phyloP scores from a whole-genome alignment of 2,113 vertebrate genomes.

The human region DNA sequence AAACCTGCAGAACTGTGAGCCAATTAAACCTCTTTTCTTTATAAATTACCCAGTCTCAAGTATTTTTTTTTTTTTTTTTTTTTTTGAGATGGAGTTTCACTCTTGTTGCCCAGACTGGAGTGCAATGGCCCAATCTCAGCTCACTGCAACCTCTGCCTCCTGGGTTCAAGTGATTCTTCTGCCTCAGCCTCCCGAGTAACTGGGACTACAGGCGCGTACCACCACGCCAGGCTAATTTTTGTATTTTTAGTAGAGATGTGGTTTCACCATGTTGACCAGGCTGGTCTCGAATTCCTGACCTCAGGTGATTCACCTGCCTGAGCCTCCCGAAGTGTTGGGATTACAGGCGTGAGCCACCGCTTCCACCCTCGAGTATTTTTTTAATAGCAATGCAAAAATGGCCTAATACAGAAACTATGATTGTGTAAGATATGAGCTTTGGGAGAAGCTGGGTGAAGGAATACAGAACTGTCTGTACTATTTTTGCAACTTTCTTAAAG shows the following conservation, averaged over 20 bases:
- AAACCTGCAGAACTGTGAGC: too few species aligned
- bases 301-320: too few species aligned
- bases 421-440: background rate
- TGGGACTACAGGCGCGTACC: background rate
- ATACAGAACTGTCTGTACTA: background rate
- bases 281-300: background rate
- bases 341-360: background rate
- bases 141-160: background rate
- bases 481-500: constrained; percentile 10
- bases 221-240: background rate
- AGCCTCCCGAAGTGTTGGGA: background rate
- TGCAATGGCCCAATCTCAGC: background rate
- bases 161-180: background rate
- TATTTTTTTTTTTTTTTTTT: background rate
- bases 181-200: background rate
- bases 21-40: too few species aligned
- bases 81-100: background rate
- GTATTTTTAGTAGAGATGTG: background rate
- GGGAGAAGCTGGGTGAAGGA: background rate
- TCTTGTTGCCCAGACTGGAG: background rate
- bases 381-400: background rate
- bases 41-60: too few species aligned
- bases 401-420: background rate
- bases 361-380: background rate
- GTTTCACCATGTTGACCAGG: background rate